A percentile compares a stretch with the other conserved stretches of the same genome.
Evolutionary conservation across 2,797 vertebrate genomes (phyloP).

Genomic region (Sternarchorhynchus goeldii): DNA sequence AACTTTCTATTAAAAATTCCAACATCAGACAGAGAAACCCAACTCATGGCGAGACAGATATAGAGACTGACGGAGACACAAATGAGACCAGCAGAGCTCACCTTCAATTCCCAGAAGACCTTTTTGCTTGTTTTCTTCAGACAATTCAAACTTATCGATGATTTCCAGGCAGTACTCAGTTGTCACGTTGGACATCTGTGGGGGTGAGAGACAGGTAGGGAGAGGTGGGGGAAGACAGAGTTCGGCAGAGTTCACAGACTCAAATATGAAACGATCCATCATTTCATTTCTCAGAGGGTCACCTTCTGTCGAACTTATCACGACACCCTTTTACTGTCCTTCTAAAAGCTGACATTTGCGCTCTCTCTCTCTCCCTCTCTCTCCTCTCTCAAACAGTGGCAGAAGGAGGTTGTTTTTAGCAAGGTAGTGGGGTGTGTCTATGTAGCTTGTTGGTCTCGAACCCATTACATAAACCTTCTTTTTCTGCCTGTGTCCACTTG

Average conservation of each 20-base stretch:
- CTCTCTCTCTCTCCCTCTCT: background rate
- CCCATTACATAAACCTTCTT: conserved; percentile 20
- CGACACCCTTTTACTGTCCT: too few species aligned
- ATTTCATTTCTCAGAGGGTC: background rate
- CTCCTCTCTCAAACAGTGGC: background rate
- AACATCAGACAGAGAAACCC: background rate
- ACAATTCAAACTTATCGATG: conserved; percentile 92
- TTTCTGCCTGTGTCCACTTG: conserved; percentile 18
- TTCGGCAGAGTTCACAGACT: background rate
- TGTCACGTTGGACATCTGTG: conserved; percentile 88
- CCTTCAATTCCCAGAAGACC: conserved; percentile 93
- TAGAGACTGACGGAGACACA: background rate
- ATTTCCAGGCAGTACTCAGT: conserved; percentile 89
- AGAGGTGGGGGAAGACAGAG: background rate
- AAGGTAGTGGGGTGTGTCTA: conserved; percentile 26
- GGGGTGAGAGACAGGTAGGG: background rate
- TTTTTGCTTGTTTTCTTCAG: conserved; percentile 89
- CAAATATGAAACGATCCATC: conserved; percentile 2
- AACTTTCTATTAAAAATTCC: background rate
- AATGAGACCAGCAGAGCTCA: conserved; percentile 62
- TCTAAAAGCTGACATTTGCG: too few species aligned
- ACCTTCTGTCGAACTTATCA: background rate
- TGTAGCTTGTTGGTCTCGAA: conserved; percentile 32
- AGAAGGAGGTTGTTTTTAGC: conserved; percentile 37
- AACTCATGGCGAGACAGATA: background rate